Base-by-base conservation (phyloP, 2,888 invertebrate species). In the Merodon equestris region DNA sequence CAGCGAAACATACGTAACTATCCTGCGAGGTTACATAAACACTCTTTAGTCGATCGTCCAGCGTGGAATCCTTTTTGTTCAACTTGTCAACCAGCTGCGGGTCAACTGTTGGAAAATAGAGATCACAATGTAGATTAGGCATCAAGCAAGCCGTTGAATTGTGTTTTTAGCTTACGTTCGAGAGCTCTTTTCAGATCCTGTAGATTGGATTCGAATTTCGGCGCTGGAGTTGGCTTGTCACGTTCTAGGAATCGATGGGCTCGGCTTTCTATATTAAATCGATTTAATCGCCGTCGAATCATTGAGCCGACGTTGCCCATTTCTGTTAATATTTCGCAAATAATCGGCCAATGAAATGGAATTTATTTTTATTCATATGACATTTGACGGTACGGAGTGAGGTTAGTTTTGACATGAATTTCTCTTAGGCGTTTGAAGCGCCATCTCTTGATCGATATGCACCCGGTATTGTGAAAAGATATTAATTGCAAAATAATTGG, bases 221-320 rank as follows among this genome's bases (percentile, higher is more conserved):
- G 96, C n/a, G 96, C 95, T 14, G 91, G 90, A 74, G 87, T 88
- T 3, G 90, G 91, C 85, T 94, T 94, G 48, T 93, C 92, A 84
- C 93, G 93, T 48, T 93, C 92, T 82, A 96, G 91, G 15, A 93
- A 88, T 84, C 92, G 92, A 84, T 93, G 93, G 19, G 94, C 95
- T 79, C 96, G 92, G 87, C 91, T 93, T 86, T 95, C 95, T 1
- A 94, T 91, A 88, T 96, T 95, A 84, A 93, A 94, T 19, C 92
- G 91, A 86, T 92, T 92, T 13, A 91, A 84, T 14, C 93, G 93
- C 74, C 92, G 89, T 18, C 90, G 88, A 54, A 93, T 88, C 83
- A 89, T 88, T 0, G 94, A 91, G 82, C 91, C 89, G 84, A 91
- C 90, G 88, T 91, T 92, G 83, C 94, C 94, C 94, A 94, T 94